Evolutionary conservation across 2,797 vertebrate genomes (phyloP).

Genomic region (Notoglanidium macrostoma): DNA sequence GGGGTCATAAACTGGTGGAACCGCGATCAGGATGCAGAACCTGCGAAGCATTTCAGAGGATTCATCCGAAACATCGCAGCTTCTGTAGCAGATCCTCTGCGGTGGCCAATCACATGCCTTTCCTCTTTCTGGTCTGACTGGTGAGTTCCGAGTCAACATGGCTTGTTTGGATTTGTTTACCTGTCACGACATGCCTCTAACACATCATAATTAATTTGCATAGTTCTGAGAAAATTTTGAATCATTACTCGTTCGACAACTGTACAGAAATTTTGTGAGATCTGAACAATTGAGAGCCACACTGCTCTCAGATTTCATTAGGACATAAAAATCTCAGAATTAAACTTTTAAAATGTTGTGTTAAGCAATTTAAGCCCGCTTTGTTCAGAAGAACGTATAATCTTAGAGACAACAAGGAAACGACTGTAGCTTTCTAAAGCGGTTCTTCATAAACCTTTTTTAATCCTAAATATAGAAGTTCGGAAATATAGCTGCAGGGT

Average conservation of each 20-base stretch:
- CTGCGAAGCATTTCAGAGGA: too few species aligned
- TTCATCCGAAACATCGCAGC: background rate
- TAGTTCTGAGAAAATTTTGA: background rate
- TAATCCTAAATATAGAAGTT: background rate
- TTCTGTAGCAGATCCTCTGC: background rate
- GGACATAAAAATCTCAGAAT: background rate
- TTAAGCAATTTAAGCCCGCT: background rate
- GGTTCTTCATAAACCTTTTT: background rate
- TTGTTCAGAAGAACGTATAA: background rate
- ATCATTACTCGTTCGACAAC: background rate
- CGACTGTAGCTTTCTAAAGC: background rate
- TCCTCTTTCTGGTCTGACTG: background rate
- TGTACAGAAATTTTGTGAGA: background rate
- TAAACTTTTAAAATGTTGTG: background rate
- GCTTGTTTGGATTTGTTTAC: background rate
- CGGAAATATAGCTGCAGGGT: background rate
- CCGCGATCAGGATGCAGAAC: background rate
- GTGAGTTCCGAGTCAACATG: background rate
- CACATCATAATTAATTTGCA: background rate
- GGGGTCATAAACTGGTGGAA: too few species aligned
- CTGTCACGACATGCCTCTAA: background rate
- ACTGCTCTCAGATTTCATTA: too few species aligned
- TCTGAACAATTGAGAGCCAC: background rate
- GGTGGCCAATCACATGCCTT: too few species aligned
- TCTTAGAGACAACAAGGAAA: background rate